phyloP scores from a whole-genome alignment of 1,140 invertebrate genomes.

The Scaptomyza graminum region DNA sequence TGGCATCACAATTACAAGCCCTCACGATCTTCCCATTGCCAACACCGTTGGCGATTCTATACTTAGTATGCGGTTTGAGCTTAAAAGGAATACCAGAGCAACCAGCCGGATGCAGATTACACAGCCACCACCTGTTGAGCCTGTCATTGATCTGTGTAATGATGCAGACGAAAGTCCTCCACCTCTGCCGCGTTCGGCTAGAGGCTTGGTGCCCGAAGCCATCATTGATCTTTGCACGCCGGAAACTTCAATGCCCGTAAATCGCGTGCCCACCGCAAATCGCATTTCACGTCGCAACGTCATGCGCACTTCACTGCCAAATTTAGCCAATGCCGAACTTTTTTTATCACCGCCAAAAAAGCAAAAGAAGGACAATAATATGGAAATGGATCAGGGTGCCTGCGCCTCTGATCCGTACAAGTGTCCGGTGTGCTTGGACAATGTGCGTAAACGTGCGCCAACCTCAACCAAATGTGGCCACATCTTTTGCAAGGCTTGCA shows the following conservation, averaged over 20 bases:
- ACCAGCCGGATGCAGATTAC: not conserved
- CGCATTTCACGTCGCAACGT: not conserved
- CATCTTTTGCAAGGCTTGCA: constrained; percentile 56
- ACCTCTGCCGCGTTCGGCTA: not conserved
- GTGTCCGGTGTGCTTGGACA: constrained; percentile 64
- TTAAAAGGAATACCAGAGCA: no score
- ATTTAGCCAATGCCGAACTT: no score
- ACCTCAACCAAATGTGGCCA: constrained; percentile 61
- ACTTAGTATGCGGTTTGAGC: no score
- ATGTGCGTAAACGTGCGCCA: constrained; percentile 30
- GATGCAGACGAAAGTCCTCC: not conserved
- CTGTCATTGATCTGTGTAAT: constrained; percentile 52
- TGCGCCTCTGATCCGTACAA: constrained; percentile 55
- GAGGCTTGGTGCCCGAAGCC: not conserved
- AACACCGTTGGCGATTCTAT: no score
- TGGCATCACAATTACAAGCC: not conserved
- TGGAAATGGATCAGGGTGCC: no score
- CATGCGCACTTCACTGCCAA: not conserved
- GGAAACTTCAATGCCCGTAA: not conserved
- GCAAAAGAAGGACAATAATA: no score
- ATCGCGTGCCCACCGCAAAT: not conserved
- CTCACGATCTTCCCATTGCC: no score
- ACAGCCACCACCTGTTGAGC: constrained; percentile 36
- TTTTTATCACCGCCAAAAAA: constrained; percentile 28
- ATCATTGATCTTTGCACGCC: constrained; percentile 34